Base-by-base conservation (phyloP, 2,888 invertebrate genomes). In the Tetragonisca angustula region DNA sequence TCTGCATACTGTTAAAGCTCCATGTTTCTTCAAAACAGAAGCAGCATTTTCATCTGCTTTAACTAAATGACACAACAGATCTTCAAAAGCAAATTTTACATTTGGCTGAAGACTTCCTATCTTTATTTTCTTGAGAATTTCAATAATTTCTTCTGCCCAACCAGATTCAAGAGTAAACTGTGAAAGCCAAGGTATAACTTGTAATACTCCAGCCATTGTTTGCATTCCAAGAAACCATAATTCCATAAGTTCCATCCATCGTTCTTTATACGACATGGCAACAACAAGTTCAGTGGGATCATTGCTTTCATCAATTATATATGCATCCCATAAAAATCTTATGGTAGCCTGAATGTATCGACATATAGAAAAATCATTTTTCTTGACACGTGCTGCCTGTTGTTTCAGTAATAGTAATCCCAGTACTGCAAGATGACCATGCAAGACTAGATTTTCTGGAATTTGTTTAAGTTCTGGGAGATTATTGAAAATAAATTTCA, bases 171-270 rank as follows among this genome's bases (percentile, higher is more conserved):
- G 97, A 6, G 98, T 97, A 94, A 98, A 98, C 91, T 98, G 98
- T 0, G 98, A 97, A 85, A 98, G 96, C 98, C 98, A 98, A 5
- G 98, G 98, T 84, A 98, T 96, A 83, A 97, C 96, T 27, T 97
- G 96, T 62, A 98, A 94, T 0, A 98, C 97, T 54, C 97, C 96
- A 91, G 98, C 97, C 96, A 98, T 97, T 2, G 98, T 98, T 94
- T 98, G 98, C 98, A 98, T 98, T 36, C 98, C 98, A 84, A 98
- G 95, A 94, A 98, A 98, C 98, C 98, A 98, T 21, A 98, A 95
- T 92, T 98, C 98, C 93, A 97, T 97, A 81, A 98, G 96, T 94
- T 98, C 98, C 95, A 97, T 96, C 98, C 98, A 98, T 91, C 97
- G 96, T 93, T 97, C 97, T 92, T 98, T 98, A 94, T 98, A 98